Conservation (phyloP, 2,888 invertebrate genomes). For the Drosophila picticornis region DNA sequence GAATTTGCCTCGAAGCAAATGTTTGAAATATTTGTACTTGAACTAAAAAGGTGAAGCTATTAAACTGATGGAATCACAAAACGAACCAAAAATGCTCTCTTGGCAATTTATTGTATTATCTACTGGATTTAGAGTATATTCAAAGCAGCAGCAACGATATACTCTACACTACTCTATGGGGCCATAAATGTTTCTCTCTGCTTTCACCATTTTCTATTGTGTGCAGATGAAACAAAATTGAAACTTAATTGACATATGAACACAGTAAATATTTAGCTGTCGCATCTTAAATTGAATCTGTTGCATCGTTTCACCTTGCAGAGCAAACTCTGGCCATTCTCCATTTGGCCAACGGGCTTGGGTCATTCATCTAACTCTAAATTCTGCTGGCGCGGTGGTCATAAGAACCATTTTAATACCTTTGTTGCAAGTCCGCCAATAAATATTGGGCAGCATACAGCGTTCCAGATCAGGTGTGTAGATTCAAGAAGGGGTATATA, state of each 20-base stretch:
- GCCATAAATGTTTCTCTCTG: not conserved
- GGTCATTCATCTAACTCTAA: constrained; percentile 62
- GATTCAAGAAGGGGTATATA: not conserved
- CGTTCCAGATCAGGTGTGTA: constrained; percentile 29
- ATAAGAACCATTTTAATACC: constrained; percentile 63
- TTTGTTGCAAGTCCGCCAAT: constrained; percentile 62
- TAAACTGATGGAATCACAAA: not conserved
- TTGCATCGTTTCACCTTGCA: constrained; percentile 22
- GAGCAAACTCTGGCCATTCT: constrained; percentile 53
- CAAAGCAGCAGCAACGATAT: not conserved
- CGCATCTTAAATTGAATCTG: constrained; percentile 20
- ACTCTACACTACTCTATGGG: too few relatives aligned
- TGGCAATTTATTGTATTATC: not conserved
- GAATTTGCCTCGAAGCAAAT: not conserved
- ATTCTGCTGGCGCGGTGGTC: constrained; percentile 34
- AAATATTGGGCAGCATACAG: constrained; percentile 70
- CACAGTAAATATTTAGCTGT: constrained; percentile 15
- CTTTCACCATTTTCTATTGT: not conserved
- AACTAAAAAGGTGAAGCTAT: not conserved
- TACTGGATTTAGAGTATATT: not conserved
- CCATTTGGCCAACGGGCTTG: constrained; percentile 48
- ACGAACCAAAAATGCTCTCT: not conserved
- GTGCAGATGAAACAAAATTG: not conserved
- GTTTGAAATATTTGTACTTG: not conserved
- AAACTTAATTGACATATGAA: constrained; percentile 1